These are phyloP conservation scores for Caenorhabditis elegans DNA, from an alignment of 1,140 invertebrate genomes.

Conservation along the genomic window WBcel235 BX284606.5:7720001-7720500, in stretches of 20 bases:
- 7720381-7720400: slow-evolving; percentile 36
- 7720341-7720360: slow-evolving; percentile 31
- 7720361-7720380: background rate
- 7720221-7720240: slow-evolving; percentile 53
- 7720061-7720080: too few species aligned
- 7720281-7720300: slow-evolving; percentile 57
- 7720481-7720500: slow-evolving; percentile 47
- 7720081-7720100: too few species aligned
- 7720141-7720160: slow-evolving; percentile 65
- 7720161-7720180: slow-evolving; percentile 57
- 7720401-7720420: slow-evolving; percentile 41
- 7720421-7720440: slow-evolving; percentile 26
- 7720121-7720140: slow-evolving; percentile 60
- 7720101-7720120: background rate
- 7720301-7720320: slow-evolving; percentile 54
- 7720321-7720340: slow-evolving; percentile 20
- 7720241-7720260: slow-evolving; percentile 59
- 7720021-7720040: too few species aligned
- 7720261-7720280: slow-evolving; percentile 65
- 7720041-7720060: too few species aligned
- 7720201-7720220: slow-evolving; percentile 60
- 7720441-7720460: slow-evolving; percentile 30
- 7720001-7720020: too few species aligned
- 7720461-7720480: background rate
- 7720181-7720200: slow-evolving; percentile 53